These are phyloP conservation scores for Idris sp. DNA, from an alignment of 1,140 invertebrate species.

Conservation along the genomic window DNA sequence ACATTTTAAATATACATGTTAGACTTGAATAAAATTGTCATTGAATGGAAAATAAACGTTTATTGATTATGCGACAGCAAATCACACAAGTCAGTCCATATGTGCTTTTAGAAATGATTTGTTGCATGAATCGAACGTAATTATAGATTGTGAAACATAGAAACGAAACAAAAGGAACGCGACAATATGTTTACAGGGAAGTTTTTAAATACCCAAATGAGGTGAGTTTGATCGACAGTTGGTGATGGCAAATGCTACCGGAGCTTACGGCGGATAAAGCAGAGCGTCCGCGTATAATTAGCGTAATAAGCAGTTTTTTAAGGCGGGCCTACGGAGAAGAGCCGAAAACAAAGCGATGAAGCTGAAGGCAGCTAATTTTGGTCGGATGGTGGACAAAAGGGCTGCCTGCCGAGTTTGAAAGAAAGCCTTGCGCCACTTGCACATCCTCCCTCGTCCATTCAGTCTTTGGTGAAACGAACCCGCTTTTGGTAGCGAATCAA, in stretches of 20 bases:
- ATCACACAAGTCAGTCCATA: slow-evolving; percentile 33
- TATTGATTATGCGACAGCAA: too few relatives aligned
- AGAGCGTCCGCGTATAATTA: slow-evolving; percentile 75
- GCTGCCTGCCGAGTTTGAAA: slow-evolving; percentile 62
- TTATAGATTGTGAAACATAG: slow-evolving; percentile 26
- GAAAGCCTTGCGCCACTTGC: slow-evolving; percentile 67
- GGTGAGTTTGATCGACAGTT: slow-evolving; percentile 70
- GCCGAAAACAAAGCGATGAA: slow-evolving; percentile 72
- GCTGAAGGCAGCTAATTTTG: slow-evolving; percentile 74
- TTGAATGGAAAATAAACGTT: neutral
- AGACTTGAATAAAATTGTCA: too few relatives aligned
- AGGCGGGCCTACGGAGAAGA: slow-evolving; percentile 67
- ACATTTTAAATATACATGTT: too few relatives aligned
- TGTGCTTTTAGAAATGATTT: slow-evolving; percentile 18
- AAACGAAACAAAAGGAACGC: slow-evolving; percentile 52
- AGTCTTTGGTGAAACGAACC: slow-evolving; percentile 65
- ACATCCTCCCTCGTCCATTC: slow-evolving; percentile 76
- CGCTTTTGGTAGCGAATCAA: slow-evolving; percentile 71
- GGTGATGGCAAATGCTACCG: slow-evolving; percentile 65
- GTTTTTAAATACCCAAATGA: slow-evolving; percentile 62
- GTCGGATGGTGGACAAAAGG: slow-evolving; percentile 71
- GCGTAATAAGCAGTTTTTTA: slow-evolving; percentile 78
- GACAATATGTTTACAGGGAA: slow-evolving; percentile 45
- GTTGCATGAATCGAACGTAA: slow-evolving; percentile 33
- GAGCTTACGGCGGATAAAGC: slow-evolving; percentile 55